These are phyloP conservation scores for Microdon myrmicae DNA, from an alignment of 2,888 invertebrate species.

Conservation along the genomic window DNA sequence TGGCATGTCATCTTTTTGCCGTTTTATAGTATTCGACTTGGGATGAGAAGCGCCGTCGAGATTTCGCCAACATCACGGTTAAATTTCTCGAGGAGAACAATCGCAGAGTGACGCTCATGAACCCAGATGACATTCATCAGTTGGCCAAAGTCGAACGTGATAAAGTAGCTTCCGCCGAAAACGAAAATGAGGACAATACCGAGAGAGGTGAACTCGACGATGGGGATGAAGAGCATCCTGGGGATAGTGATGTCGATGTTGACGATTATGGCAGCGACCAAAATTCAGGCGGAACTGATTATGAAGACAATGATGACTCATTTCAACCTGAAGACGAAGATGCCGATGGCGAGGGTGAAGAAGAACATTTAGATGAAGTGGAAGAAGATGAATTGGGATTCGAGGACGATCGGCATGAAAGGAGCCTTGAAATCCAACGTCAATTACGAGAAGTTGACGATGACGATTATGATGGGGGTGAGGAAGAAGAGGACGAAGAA, in stretches of 20 bases:
- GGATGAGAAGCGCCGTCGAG: constrained; percentile 64
- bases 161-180: constrained; percentile 9
- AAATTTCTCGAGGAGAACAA: constrained; percentile 58
- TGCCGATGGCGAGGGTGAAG: constrained; percentile 19
- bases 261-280: constrained; percentile 52
- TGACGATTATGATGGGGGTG: constrained; percentile 27
- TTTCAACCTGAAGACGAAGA: constrained; percentile 35
- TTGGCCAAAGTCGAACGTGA: constrained; percentile 28
- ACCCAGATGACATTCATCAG: constrained; percentile 28
- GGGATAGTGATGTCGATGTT: constrained; percentile 51
- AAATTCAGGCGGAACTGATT: constrained; percentile 50
- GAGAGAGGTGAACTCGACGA: constrained; percentile 28
- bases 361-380: constrained; percentile 12
- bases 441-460: constrained; percentile 26
- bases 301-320: constrained; percentile 48
- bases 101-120: constrained; percentile 28
- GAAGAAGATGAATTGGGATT: constrained; percentile 18
- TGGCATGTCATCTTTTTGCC: too few relatives aligned
- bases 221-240: constrained; percentile 40
- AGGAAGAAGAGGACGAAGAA: constrained; percentile 25
- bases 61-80: constrained; percentile 63
- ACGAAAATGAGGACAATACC: constrained; percentile 26
- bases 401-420: constrained; percentile 22
- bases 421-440: constrained; percentile 2
- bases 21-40: constrained; percentile 64